Conservation (phyloP, 2,888 invertebrate genomes). For the Podabrus alpinus region DNA sequence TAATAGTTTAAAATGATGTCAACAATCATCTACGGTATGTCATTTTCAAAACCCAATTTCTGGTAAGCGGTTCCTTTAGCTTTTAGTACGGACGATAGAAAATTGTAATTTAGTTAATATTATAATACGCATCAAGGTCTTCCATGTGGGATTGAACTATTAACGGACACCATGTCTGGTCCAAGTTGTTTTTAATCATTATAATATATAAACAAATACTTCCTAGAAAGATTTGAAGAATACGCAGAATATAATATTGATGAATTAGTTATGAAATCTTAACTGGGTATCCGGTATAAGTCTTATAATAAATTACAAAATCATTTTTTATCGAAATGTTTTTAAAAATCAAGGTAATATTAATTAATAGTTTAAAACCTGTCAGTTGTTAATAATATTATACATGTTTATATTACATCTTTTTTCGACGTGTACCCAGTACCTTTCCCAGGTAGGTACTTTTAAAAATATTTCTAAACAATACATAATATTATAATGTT, state of each 20-base stretch:
- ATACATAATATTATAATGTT: too few species aligned
- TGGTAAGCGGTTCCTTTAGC: not conserved
- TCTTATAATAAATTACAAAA: not conserved
- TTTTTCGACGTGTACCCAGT: too few species aligned
- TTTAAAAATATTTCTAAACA: too few species aligned
- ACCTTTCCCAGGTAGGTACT: too few species aligned
- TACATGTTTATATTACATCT: not conserved
- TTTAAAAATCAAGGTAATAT: not conserved
- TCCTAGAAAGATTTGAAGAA: constrained; percentile 5
- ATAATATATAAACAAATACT: constrained; percentile 1
- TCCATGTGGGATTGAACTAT: constrained; percentile 9
- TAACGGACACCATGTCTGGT: constrained; percentile 5
- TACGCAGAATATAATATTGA: not conserved
- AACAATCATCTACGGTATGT: not conserved
- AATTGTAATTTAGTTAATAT: not conserved
- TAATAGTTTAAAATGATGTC: not conserved
- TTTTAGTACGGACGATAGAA: not conserved
- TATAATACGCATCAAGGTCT: not conserved
- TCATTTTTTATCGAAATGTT: not conserved
- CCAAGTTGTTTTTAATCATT: not conserved
- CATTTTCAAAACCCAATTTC: not conserved
- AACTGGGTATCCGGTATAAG: not conserved
- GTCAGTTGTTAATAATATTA: not conserved
- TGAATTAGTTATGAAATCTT: not conserved
- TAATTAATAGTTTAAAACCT: not conserved